These are phyloP conservation scores for Pissodes strobi DNA, from an alignment of 1,140 invertebrate genomes.

Conservation along the genomic window DNA sequence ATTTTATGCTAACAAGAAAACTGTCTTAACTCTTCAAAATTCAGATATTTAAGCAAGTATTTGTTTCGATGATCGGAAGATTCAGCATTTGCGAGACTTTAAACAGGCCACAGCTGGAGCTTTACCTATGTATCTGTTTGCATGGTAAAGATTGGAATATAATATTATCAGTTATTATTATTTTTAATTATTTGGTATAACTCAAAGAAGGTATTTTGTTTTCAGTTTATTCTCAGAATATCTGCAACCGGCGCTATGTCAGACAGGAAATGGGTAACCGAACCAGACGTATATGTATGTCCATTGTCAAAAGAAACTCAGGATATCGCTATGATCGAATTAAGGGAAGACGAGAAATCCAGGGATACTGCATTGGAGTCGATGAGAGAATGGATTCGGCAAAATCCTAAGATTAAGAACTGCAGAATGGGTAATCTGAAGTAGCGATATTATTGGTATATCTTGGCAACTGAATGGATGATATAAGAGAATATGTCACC, in stretches of 20 bases:
- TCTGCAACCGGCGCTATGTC: constrained; percentile 25
- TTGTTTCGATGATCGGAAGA: too few species aligned
- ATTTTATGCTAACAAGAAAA: neutral
- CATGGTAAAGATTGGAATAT: too few species aligned
- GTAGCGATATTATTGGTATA: too few species aligned
- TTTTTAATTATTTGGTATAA: too few species aligned
- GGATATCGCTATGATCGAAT: constrained; percentile 67
- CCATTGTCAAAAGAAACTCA: constrained; percentile 64
- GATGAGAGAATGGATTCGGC: constrained; percentile 71
- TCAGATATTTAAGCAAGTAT: neutral
- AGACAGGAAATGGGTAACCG: constrained; percentile 56
- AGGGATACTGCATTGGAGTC: constrained; percentile 69
- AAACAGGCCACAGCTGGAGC: too few species aligned
- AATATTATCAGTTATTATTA: too few species aligned
- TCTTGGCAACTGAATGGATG: too few species aligned
- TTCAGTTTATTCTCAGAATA: neutral
- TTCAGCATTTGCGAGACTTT: too few species aligned
- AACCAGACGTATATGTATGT: constrained; percentile 66
- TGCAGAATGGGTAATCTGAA: constrained; percentile 73
- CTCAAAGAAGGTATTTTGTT: neutral
- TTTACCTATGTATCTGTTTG: too few species aligned
- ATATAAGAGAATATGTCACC: too few species aligned
- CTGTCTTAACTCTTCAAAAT: neutral
- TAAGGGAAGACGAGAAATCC: constrained; percentile 70
- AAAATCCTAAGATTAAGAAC: constrained; percentile 72